Base-by-base conservation (phyloP, 2,888 invertebrate genomes). In the Dione juno region DNA sequence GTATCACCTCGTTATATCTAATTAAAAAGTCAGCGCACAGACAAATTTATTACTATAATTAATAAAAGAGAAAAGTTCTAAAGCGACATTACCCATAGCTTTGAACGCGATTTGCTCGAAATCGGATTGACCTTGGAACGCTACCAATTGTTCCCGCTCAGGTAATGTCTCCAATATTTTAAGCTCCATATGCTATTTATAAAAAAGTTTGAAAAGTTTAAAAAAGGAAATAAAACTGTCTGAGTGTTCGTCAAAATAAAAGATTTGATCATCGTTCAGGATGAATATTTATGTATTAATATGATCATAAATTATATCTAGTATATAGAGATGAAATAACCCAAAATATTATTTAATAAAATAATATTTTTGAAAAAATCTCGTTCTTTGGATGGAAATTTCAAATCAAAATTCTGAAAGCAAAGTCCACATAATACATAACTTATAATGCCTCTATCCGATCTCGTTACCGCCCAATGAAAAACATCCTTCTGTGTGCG, bases 51-150 rank as follows among this genome's bases (percentile, higher is more conserved):
- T 52, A 41, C 41, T 21, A 63, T 70, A 70, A 70, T 67, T 57
- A 70, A 67, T 64, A 48, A 57, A 59, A 70, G 63, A 65, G 61
- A 35, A 40, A 69, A 71, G 71, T 73, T 73, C 69, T 28, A 67
- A 54, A 71, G 66, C 66, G 65, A 70, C 21, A 57, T 63, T 41
- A 50, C 3, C 64, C 53, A 21, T 40, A 52, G 74, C 73, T 75
- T 69, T 64, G 71, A 71, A 69, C 63, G 70, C 72, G 69, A 73
- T 71, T 67, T 73, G 70, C 67, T 59, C 71, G 65, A 57, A 72
- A 76, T 76, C 64, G 74, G 61, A 67, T 75, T 70, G 73, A 74
- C 75, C 76, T 76, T 76, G 76, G 75, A 75, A 74, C 70, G 40
- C 41, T 66, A 63, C 70, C 74, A 74, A 74, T 73, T 73, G 69